Evolutionary conservation across 1,140 invertebrate genomes (phyloP), one percentile per base, ranked within the genome.

Genomic region (Antheraea mylitta): DNA sequence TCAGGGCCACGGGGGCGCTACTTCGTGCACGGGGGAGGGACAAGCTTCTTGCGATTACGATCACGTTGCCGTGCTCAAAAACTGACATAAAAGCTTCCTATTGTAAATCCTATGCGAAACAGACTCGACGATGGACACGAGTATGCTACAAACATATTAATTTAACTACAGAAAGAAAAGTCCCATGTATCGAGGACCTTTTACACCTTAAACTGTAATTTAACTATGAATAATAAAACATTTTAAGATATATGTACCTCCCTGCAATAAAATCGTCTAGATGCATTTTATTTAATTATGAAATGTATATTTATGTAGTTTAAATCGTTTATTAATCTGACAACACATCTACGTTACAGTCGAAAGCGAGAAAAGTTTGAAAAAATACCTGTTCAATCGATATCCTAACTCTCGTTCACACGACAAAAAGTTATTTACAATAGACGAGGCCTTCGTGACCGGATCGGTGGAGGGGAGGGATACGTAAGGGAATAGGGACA

Each of bases 371-470:
- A 89, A 91, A 87, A 87, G 81, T 90, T 90, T 90, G 88, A 90
- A 91, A 91, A 91, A 91, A 91, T 90, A 90, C 88, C 88, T 89
- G 88, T 90, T 91, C 83, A 90, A 86, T 86, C 79, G 82, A 87
- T 86, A 87, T 81, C 86, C 87, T 91, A 91, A 89, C 82, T 91
- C 80, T 91, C 85, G 89, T 90, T 90, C 83, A 91, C 82, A 91
- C 88, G 89, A 91, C 85, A 90, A 91, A 89, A 91, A 91, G 84
- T 87, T 91, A 91, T 91, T 90, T 91, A 91, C 89, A 91, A 91
- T 90, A 90, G 89, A 88, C 71, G 78, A 72, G 75, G 73, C 66
- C 72, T 53, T 72, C 66, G 42, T 58, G 71, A 73, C 60, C 60
- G 70, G 70, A 66, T 74, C 60, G 72, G 65, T 73, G 80, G 75